Base-by-base conservation (phyloP, 2,113 vertebrate species). In the Progne subis region DNA sequence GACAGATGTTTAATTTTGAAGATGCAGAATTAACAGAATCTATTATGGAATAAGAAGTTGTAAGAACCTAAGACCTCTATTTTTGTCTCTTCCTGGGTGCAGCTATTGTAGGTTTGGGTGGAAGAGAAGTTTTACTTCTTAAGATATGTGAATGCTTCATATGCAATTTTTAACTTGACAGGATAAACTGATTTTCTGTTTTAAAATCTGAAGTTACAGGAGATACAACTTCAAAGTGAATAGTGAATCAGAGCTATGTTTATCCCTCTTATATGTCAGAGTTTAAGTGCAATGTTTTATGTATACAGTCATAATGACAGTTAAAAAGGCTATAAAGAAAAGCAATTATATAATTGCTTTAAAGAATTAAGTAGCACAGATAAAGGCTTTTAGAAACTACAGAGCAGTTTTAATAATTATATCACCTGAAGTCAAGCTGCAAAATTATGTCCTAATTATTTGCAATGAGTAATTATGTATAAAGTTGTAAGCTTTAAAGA, bases 261-360 rank as follows among this genome's bases (percentile, higher is more conserved):
- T 97, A 97, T 97, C 92, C 91, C 90, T 97, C 95, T 97, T 97
- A 89, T 93, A 95, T 97, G 97, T 98, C 97, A 97, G 94, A 98
- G 96, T 98, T 98, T 97, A 98, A 98, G 96, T 97, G 90, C 95
- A 94, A 68, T 98, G 97, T 98, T 98, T 98, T 97, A 97, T 97
- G 87, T 98, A 98, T 98, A 97, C 95, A 97, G 82, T 98, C 97
- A 97, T 98, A 95, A 92, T 95, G 97, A 97, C 97, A 98, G 97
- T 98, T 98, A 97, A 98, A 98, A 97, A 98, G 96, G 89, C 96
- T 95, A 52, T 96, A 96, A 97, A 97, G 95, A 95, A 97, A 98
- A 97, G 95, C 97, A 97, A 96, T 98, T 98, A 98, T 95, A 95
- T 97, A 97, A 97, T 98, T 98, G 96, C 97, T 97, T 97, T 96